A percentile compares a stretch with the other conserved stretches of the same genome.
Evolutionary conservation across 2,888 invertebrate genomes (phyloP).

Genomic region (Patella caerulea): DNA sequence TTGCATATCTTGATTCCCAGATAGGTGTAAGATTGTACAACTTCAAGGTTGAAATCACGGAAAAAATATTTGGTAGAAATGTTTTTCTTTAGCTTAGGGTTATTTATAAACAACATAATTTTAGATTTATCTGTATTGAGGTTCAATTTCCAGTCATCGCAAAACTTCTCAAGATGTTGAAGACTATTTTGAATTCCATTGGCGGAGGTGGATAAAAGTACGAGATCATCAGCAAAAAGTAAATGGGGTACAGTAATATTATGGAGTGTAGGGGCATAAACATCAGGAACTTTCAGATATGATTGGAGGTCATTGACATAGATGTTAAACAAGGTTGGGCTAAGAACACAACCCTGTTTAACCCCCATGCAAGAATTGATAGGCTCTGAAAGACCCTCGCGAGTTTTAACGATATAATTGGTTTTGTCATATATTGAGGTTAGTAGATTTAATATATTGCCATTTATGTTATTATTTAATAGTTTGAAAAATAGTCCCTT

Average conservation of each 20-base stretch:
- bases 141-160: background rate
- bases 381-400: background rate
- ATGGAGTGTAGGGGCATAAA: background rate
- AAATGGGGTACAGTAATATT: background rate
- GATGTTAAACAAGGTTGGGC: background rate
- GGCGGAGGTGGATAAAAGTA: too few relatives aligned
- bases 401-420: background rate
- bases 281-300: background rate
- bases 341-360: constrained; percentile 8
- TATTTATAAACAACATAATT: background rate
- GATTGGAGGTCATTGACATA: background rate
- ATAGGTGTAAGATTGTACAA: background rate
- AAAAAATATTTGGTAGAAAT: background rate
- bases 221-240: background rate
- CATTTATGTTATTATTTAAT: too few relatives aligned
- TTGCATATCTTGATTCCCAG: background rate
- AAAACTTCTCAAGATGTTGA: background rate
- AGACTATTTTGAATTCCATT: background rate
- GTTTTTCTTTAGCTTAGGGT: background rate
- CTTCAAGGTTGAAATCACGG: background rate
- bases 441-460: too few relatives aligned
- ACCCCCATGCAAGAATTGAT: background rate
- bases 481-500: too few relatives aligned
- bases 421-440: background rate
- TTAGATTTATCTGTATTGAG: background rate